Conservation (phyloP, 2,113 vertebrate species). For the Axis porcinus region DNA sequence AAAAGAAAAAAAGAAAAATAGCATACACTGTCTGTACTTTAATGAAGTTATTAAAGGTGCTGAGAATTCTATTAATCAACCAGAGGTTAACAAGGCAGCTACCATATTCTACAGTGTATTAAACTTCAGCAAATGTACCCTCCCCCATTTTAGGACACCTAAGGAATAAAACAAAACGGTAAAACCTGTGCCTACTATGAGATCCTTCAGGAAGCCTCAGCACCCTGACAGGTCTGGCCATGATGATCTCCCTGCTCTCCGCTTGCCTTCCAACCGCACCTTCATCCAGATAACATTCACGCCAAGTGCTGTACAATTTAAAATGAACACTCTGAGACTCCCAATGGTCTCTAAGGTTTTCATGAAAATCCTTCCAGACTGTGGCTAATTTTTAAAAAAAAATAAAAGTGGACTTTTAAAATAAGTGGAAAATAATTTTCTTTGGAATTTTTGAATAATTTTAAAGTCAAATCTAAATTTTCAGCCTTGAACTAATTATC, state of each 20-base stretch:
- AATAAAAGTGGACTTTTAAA: background rate
- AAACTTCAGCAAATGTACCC: background rate
- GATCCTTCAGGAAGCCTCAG: background rate
- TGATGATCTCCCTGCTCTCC: rapidly evolving
- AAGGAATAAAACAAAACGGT: background rate
- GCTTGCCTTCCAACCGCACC: background rate
- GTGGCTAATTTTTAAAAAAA: background rate
- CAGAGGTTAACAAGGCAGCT: background rate
- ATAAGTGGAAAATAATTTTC: background rate
- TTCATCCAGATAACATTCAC: background rate
- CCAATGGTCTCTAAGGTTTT: background rate
- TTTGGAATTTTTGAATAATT: background rate
- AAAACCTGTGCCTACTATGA: background rate
- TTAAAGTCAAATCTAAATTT: conserved; percentile 14
- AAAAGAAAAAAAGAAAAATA: background rate
- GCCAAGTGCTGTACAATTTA: background rate
- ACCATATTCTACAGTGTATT: background rate
- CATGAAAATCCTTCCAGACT: background rate
- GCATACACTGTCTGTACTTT: background rate
- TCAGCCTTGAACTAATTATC: background rate
- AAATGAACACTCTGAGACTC: background rate
- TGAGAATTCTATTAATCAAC: background rate
- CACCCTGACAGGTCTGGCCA: background rate
- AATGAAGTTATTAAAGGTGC: background rate
- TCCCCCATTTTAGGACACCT: background rate